phyloP scores from a whole-genome alignment of 2,797 vertebrate genomes.

The Botia kubotai region DNA sequence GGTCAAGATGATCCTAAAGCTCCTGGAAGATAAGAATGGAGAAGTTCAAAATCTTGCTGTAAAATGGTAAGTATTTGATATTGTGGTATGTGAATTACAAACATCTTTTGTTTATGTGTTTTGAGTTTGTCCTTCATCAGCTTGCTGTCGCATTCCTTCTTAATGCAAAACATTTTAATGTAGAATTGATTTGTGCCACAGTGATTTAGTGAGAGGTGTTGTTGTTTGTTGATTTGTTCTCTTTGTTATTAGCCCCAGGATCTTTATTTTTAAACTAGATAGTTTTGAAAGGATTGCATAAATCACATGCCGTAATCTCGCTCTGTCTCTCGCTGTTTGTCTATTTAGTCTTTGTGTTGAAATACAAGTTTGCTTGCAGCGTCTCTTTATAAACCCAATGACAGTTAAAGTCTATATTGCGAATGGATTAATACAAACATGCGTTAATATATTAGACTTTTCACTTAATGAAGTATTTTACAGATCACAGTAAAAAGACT shows the following conservation, averaged over 20 bases:
- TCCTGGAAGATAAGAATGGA: conserved; percentile 98
- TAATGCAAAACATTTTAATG: conserved; percentile 28
- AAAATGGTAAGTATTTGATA: conserved; percentile 85
- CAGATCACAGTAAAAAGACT: background rate
- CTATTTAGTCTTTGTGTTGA: background rate
- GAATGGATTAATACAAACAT: background rate
- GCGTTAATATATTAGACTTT: background rate
- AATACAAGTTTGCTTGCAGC: background rate
- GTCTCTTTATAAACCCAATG: background rate
- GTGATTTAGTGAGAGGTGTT: conserved; percentile 31
- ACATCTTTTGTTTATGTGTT: background rate
- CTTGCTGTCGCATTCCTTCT: background rate
- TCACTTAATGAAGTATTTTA: background rate
- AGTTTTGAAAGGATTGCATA: background rate
- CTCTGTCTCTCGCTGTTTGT: background rate
- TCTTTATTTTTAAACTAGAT: background rate
- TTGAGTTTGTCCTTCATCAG: conserved; percentile 1
- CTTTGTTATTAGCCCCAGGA: conserved; percentile 6
- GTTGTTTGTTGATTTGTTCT: conserved; percentile 5
- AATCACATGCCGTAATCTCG: background rate
- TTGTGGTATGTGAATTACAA: background rate
- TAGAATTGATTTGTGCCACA: conserved; percentile 38
- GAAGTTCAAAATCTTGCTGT: conserved; percentile 98
- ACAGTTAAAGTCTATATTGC: background rate
- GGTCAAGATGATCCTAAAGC: conserved; percentile 98